These are phyloP conservation scores for Etia nguti DNA, from an alignment of 2,113 vertebrate genomes.

Conservation along the genomic window DNA sequence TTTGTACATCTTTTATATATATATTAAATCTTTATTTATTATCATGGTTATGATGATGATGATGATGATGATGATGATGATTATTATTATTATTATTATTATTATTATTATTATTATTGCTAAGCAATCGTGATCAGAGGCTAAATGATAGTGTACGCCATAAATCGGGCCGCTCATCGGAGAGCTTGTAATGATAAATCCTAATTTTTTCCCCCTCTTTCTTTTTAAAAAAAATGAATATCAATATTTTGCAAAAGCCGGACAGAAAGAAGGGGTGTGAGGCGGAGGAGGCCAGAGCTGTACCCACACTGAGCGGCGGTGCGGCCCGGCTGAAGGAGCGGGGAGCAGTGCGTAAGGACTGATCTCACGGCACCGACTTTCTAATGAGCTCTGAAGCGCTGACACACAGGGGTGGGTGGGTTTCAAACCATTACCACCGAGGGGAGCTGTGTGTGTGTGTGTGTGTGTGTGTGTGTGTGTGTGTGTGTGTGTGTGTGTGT, in stretches of 20 bases:
- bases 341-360: conserved; percentile 91
- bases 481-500: neutral
- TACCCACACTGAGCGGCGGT: conserved; percentile 95
- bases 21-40: neutral
- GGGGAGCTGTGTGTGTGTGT: neutral
- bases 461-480: neutral
- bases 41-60: too few relatives aligned
- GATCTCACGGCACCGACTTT: conserved; percentile 78
- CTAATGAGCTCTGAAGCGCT: conserved; percentile 94
- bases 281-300: neutral
- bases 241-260: conserved; percentile 67
- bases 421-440: conserved; percentile 88
- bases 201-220: conserved; percentile 75
- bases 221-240: conserved; percentile 76
- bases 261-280: neutral
- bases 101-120: neutral
- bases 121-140: neutral
- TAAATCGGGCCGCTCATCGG: conserved; percentile 79
- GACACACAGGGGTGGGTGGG: conserved; percentile 81
- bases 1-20: neutral
- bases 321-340: conserved; percentile 81
- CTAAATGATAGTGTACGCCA: neutral
- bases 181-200: conserved; percentile 83
- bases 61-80: too few relatives aligned
- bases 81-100: neutral